phyloP scores from a whole-genome alignment of 2,888 invertebrate species.

The Lycocerus yunnanus region DNA sequence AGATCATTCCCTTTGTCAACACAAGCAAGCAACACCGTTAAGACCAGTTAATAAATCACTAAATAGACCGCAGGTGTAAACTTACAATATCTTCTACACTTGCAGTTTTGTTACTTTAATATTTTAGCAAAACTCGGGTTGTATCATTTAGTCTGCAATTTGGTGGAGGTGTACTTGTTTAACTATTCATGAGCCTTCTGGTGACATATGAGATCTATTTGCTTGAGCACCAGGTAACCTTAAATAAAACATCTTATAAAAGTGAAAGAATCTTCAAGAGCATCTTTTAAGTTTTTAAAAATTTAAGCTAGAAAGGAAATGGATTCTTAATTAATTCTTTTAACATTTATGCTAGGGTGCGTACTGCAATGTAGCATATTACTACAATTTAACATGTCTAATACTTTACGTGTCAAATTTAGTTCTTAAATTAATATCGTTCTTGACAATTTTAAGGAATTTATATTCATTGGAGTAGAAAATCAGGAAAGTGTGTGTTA shows the following conservation, averaged over 20 bases:
- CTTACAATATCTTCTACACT: slow-evolving; percentile 40
- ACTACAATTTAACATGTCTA: not conserved
- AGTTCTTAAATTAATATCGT: too few relatives aligned
- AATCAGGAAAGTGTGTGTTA: too few relatives aligned
- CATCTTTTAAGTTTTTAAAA: not conserved
- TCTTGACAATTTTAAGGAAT: too few relatives aligned
- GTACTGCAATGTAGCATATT: not conserved
- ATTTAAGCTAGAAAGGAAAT: not conserved
- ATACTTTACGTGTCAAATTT: not conserved
- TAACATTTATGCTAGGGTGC: not conserved
- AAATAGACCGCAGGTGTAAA: slow-evolving; percentile 46
- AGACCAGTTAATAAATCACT: slow-evolving; percentile 47
- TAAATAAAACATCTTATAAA: not conserved
- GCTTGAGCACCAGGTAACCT: not conserved
- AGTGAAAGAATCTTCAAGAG: not conserved
- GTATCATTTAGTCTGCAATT: slow-evolving; percentile 16
- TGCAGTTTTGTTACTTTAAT: slow-evolving; percentile 40
- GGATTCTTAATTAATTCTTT: not conserved
- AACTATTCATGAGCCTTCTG: slow-evolving; percentile 16
- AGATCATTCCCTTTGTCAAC: slow-evolving; percentile 37
- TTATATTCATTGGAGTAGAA: too few relatives aligned
- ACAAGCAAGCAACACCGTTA: slow-evolving; percentile 34
- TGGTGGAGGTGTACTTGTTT: slow-evolving; percentile 14
- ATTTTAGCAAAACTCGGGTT: slow-evolving; percentile 33
- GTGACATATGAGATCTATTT: slow-evolving; percentile 19